Base-by-base conservation (phyloP, 2,888 invertebrate genomes). In the Cerastis rubricosa region DNA sequence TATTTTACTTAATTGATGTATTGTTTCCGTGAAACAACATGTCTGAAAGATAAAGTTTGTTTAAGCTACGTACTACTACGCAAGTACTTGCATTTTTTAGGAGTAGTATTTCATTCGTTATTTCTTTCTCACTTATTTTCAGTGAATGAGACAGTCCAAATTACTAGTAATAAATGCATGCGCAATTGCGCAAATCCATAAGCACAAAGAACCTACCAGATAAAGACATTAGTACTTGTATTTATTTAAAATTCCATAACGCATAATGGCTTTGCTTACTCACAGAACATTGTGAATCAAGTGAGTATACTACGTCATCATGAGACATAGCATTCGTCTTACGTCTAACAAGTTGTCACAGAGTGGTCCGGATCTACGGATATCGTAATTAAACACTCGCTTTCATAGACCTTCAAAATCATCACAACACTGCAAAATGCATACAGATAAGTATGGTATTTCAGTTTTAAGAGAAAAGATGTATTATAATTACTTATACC, bases 181-280 rank as follows among this genome's bases (percentile, higher is more conserved):
- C 64, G 43, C 43, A 29, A n/a, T 64, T 49, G 29, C 57, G 29
- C 25, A 40, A 9, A 54, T 54, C 29, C 3, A 2, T 4, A 57
- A 43, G 19, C 45, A 83, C 47, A 79, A 68, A 59, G 43, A 69
- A 74, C 63, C 68, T 65, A 29, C 63, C 45, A 66, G 76, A 83
- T 71, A 84, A 84, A 80, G 22, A 29, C 47, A 66, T 54, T 65
- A 74, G 22, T 69, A 81, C 71, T 69, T 66, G 35, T 67, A 61
- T 71, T 68, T 71, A 71, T 49, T 81, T 71, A 43, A 35, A 74
- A 71, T 71, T 57, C 82, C 35, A 57, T 8, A 14, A 47, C 25
- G 49, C 82, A 76, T 85, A 82, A 65, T 85, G 57, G 29, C 47
- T 63, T 72, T 67, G 82, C 71, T 76, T 76, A 72, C 63, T 72